A percentile compares a stretch with the other conserved stretches of the same genome.
Evolutionary conservation across 37 sponge, comb jelly and placozoan genomes (phyloP).

Genomic region (Crambe crambe): DNA sequence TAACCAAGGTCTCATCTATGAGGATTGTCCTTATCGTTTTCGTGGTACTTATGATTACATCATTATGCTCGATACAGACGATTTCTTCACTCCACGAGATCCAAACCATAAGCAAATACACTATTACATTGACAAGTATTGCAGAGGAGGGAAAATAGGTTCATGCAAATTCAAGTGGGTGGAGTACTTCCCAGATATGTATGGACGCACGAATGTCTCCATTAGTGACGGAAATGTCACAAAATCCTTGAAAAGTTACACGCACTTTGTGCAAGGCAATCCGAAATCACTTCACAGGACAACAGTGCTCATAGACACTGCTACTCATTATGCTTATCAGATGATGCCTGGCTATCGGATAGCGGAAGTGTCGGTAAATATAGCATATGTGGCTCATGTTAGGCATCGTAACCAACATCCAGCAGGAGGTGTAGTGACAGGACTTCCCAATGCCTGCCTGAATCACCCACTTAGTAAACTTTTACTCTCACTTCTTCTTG

Average conservation of each 20-base stretch:
- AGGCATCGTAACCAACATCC: not conserved
- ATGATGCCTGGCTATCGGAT: constrained; percentile 7
- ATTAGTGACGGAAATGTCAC: constrained; percentile 26
- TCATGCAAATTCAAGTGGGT: constrained; percentile 38
- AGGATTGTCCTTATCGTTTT: constrained; percentile 29
- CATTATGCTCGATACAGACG: constrained; percentile 19
- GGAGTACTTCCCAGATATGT: constrained; percentile 18
- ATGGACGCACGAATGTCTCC: not conserved
- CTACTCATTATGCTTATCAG: constrained; percentile 13
- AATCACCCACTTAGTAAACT: constrained; percentile 1
- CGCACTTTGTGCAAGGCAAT: constrained; percentile 16
- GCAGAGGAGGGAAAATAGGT: constrained; percentile 8
- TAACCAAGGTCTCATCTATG: constrained; percentile 28
- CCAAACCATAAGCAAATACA: constrained; percentile 8
- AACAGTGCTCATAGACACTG: constrained; percentile 10
- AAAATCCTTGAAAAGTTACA: not conserved
- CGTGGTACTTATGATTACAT: constrained; percentile 27
- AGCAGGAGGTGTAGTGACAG: not conserved
- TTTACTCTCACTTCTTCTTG: no score
- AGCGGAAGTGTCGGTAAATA: not conserved
- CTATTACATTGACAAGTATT: constrained; percentile 37
- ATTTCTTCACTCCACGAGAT: constrained; percentile 14
- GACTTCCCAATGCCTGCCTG: not conserved
- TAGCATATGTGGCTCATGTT: constrained; percentile 13
- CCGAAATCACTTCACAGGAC: constrained; percentile 10